Evolutionary conservation across 2,888 invertebrate genomes (phyloP), one percentile per base, ranked within the genome.

Genomic region (Sipunculus nudus): DNA sequence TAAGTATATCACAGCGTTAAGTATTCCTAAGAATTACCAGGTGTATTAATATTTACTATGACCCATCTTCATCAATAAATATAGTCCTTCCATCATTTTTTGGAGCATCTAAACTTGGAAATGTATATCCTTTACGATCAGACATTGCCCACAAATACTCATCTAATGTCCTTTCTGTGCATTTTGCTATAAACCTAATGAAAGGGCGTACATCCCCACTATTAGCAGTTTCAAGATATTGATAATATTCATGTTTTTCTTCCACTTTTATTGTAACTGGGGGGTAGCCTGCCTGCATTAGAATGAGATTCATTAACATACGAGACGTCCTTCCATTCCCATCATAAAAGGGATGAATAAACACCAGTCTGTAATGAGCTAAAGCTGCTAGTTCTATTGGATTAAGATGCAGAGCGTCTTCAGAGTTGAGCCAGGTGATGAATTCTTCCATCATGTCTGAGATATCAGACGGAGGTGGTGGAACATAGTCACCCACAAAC

Each of bases 241-340:
- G 91, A 81, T 96, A 97, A 75, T 87, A 87, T 31, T 79, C 70
- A 78, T 92, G 90, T 73, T 88, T 78, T 61, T 88, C 87, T 67
- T 94, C 92, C 79, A 96, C 95, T 56, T 92, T 89, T 65, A 97
- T 92, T 70, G 96, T 95, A 16, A 97, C 94, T 0, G 97, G 96
- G 0, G 97, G 97, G 85, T 92, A 98, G 0, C 97, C 96, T 1
- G 93, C 93, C 83, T 92, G 83, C 92, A 98, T 84, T 32, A 98
- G 87, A 66, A 98, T 89, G 72, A 96, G 88, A 85, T 98, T 98
- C 96, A 98, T 97, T 1, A 98, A 87, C 26, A 98, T 87, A 29
- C 98, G 88, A 16, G 96, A 94, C 0, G 97, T 97, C 77, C 98
- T 88, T 0, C 97, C 98, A 79, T 98, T 98, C 48, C 98, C 97